Base-by-base conservation (phyloP, 1,140 invertebrate genomes). In the Drosophila quadrilineata region DNA sequence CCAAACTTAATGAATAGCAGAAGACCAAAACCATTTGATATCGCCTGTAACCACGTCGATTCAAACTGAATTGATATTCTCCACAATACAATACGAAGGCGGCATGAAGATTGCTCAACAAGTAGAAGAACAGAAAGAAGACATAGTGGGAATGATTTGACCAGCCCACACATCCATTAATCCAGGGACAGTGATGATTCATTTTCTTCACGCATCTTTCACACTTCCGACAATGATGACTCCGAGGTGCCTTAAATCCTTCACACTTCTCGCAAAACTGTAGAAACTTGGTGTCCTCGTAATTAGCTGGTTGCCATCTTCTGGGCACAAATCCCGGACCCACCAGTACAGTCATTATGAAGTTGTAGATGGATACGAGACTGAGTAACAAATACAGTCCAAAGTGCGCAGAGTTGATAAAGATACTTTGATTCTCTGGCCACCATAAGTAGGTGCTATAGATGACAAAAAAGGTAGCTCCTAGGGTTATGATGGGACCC, bases 191-290 rank as follows among this genome's bases (percentile, higher is more conserved):
- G 90, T 97, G 96, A 89, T 97, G 96, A 90, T 99, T 98, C 97
- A 99, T 98, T 92, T 99, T 99, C 88, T 96, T 92, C 0, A 98
- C 94, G 92, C 98, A 99, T 24, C 93, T 91, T 56, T 93, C 93
- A 95, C 98, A 99, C 93, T 97, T 98, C 75, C 96, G 92, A 90
- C 98, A 99, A 89, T 99, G 98, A 93, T 99, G 98, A 66, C 97
- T 94, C 87, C 98, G 92, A 0, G 98, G 98, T 19, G 96, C 95
- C 92, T 99, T 99, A 76, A 94, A 99, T 1, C 96, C 96, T 77
- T 96, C 90, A 89, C 98, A 99, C 12, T 94, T 90, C 52, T 90
- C 90, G 91, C 98, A 99, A 87, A 92, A 98, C 84, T 99, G 98
- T 54, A 99, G 90, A 75, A 92, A 67, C 14, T 65, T 28, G 0